A percentile compares a stretch with the other conserved stretches of the same genome.
Conservation (phyloP, 2,888 invertebrate species). For the Mimumesa dahlbomi region DNA sequence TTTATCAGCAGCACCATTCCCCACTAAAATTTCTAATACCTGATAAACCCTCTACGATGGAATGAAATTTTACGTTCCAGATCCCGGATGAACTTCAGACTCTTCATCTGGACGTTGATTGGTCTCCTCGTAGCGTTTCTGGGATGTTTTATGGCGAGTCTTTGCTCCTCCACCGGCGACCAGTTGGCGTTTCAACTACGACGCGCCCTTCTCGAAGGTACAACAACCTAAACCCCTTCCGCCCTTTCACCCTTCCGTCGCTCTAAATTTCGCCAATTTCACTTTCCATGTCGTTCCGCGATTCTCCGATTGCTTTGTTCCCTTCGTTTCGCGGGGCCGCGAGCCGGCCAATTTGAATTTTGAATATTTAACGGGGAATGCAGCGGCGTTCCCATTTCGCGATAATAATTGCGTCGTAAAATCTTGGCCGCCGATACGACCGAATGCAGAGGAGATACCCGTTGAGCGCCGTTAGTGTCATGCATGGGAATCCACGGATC, state of each 20-base stretch:
- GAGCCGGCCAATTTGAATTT: too few species aligned
- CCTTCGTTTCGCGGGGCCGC: too few species aligned
- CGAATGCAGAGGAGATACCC: neutral
- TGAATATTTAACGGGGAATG: neutral
- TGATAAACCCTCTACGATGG: too few species aligned
- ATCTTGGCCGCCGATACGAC: conserved; percentile 4
- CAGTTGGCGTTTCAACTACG: conserved; percentile 21
- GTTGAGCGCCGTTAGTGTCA: neutral
- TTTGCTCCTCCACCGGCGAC: conserved; percentile 34
- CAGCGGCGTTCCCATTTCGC: neutral
- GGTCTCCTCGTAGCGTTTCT: conserved; percentile 21
- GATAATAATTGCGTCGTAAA: conserved; percentile 9
- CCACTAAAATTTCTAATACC: too few species aligned
- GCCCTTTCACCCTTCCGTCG: too few species aligned
- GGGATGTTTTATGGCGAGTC: conserved; percentile 46
- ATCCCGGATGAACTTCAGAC: conserved; percentile 41
- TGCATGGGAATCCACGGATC: neutral
- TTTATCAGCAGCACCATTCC: too few species aligned
- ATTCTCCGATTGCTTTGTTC: too few species aligned
- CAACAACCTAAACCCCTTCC: too few species aligned
- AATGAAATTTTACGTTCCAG: conserved; percentile 34
- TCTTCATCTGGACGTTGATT: conserved; percentile 43
- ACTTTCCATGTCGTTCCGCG: too few species aligned
- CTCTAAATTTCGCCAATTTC: too few species aligned
- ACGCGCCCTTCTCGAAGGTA: conserved; percentile 27